Conservation (phyloP, 2,888 invertebrate species). For the Laothoe populi region DNA sequence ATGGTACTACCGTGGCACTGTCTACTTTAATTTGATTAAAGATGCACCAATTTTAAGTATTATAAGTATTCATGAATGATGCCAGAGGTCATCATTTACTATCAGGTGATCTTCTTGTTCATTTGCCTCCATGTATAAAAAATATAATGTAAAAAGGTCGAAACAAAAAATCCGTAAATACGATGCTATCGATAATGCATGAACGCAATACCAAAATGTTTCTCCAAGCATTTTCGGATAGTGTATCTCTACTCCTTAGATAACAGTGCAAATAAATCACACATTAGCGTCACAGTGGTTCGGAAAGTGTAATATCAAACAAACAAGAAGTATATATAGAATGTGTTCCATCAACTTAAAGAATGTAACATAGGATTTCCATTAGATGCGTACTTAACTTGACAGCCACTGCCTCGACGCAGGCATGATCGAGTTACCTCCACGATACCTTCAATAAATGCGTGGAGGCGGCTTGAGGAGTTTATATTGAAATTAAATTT, state of each 20-base stretch:
- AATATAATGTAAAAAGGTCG: too few species aligned
- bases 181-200: not conserved
- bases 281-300: conserved; percentile 21
- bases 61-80: too few species aligned
- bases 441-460: conserved; percentile 14
- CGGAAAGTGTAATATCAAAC: conserved; percentile 15
- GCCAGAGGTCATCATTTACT: too few species aligned
- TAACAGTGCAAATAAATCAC: conserved; percentile 20
- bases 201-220: not conserved
- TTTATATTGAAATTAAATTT: not conserved
- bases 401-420: conserved; percentile 62
- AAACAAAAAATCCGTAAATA: not conserved
- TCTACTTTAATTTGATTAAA: too few species aligned
- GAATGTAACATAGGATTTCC: conserved; percentile 73
- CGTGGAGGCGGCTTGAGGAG: not conserved
- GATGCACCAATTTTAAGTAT: too few species aligned
- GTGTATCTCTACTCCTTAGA: not conserved
- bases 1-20: too few species aligned
- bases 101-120: too few species aligned
- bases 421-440: conserved; percentile 74
- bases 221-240: not conserved
- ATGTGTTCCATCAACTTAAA: conserved; percentile 53
- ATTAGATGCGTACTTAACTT: conserved; percentile 73
- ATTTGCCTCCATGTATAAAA: too few species aligned
- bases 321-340: conserved; percentile 16